Evolutionary conservation across 2,113 vertebrate species (phyloP).

Genomic region (Dolichotis patagonum): DNA sequence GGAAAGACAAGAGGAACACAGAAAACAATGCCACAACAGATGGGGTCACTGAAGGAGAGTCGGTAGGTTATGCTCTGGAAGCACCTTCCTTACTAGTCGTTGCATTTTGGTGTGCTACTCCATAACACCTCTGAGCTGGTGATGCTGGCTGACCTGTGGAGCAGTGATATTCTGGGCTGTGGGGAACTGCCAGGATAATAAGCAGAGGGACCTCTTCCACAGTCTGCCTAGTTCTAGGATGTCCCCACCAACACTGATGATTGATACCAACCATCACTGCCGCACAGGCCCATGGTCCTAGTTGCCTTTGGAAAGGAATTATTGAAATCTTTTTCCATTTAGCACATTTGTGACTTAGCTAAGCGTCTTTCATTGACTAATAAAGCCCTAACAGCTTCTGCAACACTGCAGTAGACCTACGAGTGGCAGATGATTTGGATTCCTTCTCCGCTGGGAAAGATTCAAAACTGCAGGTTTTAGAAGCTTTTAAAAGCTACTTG

Average conservation of each 20-base stretch:
- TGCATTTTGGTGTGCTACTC: not conserved
- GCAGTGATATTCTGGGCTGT: not conserved
- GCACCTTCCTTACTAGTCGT: not conserved
- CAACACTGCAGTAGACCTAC: slow-evolving; percentile 39
- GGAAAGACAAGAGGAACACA: not conserved
- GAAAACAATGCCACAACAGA: not conserved
- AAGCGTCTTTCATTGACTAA: slow-evolving; percentile 68
- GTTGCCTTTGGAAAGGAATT: not conserved
- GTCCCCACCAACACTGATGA: not conserved
- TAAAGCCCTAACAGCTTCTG: slow-evolving; percentile 71
- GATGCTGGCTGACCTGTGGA: rapidly evolving
- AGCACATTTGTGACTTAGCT: slow-evolving; percentile 59
- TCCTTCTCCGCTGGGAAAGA: slow-evolving; percentile 51
- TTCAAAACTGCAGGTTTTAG: slow-evolving; percentile 61
- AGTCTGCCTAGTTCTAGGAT: not conserved
- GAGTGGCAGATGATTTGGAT: slow-evolving; percentile 46
- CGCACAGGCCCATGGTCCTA: not conserved
- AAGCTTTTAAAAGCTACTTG: slow-evolving; percentile 64
- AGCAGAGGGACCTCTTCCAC: not conserved
- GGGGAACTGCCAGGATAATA: not conserved
- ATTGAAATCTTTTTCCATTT: slow-evolving; percentile 49
- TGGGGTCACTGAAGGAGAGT: not conserved
- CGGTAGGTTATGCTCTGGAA: not conserved
- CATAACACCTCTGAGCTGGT: not conserved
- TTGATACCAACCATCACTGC: not conserved